These are phyloP conservation scores for Nerophis ophidion DNA, from an alignment of 2,113 vertebrate species.

Conservation along the genomic window DNA sequence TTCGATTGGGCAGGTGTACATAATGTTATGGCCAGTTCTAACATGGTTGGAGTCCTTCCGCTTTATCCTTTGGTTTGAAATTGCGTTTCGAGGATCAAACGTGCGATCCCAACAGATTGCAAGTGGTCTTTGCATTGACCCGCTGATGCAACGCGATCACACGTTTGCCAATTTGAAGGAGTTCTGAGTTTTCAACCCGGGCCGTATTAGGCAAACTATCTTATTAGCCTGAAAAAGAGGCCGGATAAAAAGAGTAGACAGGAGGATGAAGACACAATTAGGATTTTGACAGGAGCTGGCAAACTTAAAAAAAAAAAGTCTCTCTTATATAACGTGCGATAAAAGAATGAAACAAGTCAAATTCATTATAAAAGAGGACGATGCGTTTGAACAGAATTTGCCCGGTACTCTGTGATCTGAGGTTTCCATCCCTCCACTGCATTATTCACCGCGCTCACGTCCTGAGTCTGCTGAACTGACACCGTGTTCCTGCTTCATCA, in stretches of 20 bases:
- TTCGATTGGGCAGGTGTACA: not conserved
- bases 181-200: not conserved
- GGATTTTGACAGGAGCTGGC: not conserved
- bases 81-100: not conserved
- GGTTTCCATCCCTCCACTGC: slow-evolving; percentile 22
- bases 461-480: slow-evolving; percentile 10
- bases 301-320: slow-evolving; percentile 5
- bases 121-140: not conserved
- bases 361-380: slow-evolving; percentile 14
- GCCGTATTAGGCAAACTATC: not conserved
- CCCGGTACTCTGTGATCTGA: slow-evolving; percentile 16
- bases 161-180: not conserved
- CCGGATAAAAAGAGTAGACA: not conserved
- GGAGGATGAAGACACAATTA: not conserved
- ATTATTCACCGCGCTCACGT: slow-evolving; percentile 32
- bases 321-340: slow-evolving; percentile 12
- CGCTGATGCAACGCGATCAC: not conserved
- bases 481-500: slow-evolving; percentile 13
- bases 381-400: slow-evolving; percentile 17
- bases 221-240: not conserved
- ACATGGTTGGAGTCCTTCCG: too few species aligned
- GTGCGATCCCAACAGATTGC: not conserved
- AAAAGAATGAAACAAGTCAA: not conserved
- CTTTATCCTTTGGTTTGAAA: too few species aligned
- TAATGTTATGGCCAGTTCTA: not conserved